Evolutionary conservation across 2,888 invertebrate species (phyloP), one percentile per base, ranked within the genome.

Genomic region (Dicycla oo): DNA sequence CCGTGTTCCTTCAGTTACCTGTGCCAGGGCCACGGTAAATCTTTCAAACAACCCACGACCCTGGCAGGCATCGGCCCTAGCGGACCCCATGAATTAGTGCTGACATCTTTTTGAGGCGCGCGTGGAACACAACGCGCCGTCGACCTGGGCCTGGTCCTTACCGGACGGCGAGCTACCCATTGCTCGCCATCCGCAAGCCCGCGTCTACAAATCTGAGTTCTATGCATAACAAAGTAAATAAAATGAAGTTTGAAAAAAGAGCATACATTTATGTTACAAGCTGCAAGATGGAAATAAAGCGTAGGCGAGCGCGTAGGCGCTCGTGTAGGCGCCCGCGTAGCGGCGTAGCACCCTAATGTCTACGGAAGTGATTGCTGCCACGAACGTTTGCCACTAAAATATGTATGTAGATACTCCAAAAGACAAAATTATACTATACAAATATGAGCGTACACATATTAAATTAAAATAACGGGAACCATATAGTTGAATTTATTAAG

Each of bases 401-500:
- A 68, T 47, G 64, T 61, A 67, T 56, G 53, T 43, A 60, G 26
- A 56, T 53, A 69, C 61, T 75, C 34, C 58, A 68, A 40, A 75
- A 75, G 61, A 74, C 69, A 74, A 80, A n/a, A 69, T 73, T 64
- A 54, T 61, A 66, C 30, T 67, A 58, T 34, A 72, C 74, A 86
- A 84, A 77, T 76, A 71, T 76, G 60, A 69, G 30, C 53, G 61
- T 63, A 67, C 80, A 65, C 61, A 83, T 80, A 80, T 61, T 63
- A 69, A 76, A 81, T 81, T 81, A 89, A 85, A 86, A 80, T 82
- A 82, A 73, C 75, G 75, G 69, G 76, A 80, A 81, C 78, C 78
- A 86, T 75, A 82, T 62, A 85, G 72, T 72, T 80, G 72, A 82
- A 89, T 90, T 84, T 89, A 88, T 90, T 84, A 87, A 86, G 85